These are phyloP conservation scores for Martes martes DNA, from an alignment of 2,113 vertebrate species.

Conservation along the genomic window DNA sequence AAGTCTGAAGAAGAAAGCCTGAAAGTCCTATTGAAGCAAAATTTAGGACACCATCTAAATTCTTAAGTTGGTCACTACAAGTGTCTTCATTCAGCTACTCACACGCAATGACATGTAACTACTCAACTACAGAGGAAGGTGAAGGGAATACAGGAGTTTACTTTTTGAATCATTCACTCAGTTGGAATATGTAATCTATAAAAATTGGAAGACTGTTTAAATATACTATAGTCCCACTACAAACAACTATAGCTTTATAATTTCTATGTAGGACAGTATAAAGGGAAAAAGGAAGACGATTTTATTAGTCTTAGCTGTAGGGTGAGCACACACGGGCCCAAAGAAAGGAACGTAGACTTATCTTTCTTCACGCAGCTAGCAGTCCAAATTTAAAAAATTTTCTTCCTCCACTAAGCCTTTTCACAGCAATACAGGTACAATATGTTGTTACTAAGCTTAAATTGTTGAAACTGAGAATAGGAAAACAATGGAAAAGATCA, in stretches of 20 bases:
- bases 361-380: background rate
- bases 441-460: background rate
- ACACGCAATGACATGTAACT: background rate
- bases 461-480: background rate
- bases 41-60: background rate
- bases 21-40: constrained; percentile 17
- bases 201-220: background rate
- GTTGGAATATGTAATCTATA: background rate
- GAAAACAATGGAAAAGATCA: background rate
- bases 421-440: background rate
- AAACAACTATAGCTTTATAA: background rate
- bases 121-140: constrained; percentile 45
- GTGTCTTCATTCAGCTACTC: background rate
- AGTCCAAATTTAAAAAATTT: background rate
- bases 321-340: background rate
- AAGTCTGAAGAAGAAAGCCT: background rate
- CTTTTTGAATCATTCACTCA: background rate
- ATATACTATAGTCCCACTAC: background rate
- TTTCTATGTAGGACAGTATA: constrained; percentile 11
- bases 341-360: background rate
- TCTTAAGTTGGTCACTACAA: constrained; percentile 28
- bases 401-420: background rate
- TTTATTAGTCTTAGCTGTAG: background rate
- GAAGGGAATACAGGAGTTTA: background rate
- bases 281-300: background rate